Evolutionary conservation across 2,888 invertebrate genomes (phyloP).

Genomic region (Coecobrya sp.): DNA sequence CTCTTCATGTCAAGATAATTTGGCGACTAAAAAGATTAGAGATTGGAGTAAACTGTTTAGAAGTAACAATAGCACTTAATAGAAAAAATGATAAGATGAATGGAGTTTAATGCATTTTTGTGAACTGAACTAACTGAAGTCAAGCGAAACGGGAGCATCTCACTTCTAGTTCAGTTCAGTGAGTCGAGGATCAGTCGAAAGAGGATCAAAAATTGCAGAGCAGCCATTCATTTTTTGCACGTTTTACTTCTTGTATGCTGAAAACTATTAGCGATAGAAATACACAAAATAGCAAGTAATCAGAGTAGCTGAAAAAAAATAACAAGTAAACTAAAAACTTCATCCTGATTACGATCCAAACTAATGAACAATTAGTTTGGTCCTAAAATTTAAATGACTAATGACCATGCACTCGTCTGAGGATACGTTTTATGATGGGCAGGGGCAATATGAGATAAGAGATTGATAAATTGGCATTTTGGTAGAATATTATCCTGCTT

Average conservation of each 20-base stretch:
- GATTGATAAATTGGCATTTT: no score
- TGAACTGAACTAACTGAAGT: no score
- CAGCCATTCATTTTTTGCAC: no score
- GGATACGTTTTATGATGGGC: background rate
- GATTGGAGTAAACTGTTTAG: background rate
- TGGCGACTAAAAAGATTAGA: background rate
- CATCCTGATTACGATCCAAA: background rate
- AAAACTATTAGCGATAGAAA: no score
- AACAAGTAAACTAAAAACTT: background rate
- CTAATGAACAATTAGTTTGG: background rate
- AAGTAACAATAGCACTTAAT: no score
- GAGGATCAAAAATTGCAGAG: constrained; percentile 18
- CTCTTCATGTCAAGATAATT: constrained; percentile 48
- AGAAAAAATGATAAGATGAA: constrained; percentile 8
- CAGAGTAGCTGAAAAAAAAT: background rate
- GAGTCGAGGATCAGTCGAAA: constrained; percentile 51
- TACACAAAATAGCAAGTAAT: no score
- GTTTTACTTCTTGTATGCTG: background rate
- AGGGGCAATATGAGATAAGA: no score
- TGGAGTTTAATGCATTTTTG: background rate
- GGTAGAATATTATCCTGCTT: no score
- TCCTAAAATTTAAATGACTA: background rate
- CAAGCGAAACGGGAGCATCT: constrained; percentile 64
- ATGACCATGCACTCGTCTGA: background rate
- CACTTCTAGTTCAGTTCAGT: constrained; percentile 30